phyloP scores from a whole-genome alignment of 2,888 invertebrate genomes.

The Drosophila mimica region DNA sequence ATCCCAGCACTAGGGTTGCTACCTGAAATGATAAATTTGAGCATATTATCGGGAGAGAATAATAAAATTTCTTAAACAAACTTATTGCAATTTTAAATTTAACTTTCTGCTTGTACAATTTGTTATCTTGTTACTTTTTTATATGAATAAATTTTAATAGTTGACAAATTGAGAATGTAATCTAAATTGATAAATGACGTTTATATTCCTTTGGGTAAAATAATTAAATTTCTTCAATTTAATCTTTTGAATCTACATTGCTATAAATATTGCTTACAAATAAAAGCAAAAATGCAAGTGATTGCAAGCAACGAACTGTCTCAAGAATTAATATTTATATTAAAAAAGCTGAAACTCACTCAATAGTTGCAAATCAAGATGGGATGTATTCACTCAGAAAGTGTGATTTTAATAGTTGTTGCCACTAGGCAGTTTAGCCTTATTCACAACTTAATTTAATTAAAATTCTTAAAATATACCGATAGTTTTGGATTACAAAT shows the following conservation, averaged over 20 bases:
- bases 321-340: neutral
- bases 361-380: neutral
- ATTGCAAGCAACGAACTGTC: neutral
- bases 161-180: neutral
- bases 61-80: constrained; percentile 3
- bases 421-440: neutral
- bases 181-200: neutral
- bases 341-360: neutral
- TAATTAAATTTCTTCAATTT: constrained; percentile 8
- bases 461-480: neutral
- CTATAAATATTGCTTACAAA: neutral
- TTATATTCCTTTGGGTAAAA: neutral
- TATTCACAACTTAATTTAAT: neutral
- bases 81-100: neutral
- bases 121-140: neutral
- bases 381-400: neutral
- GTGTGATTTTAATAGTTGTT: neutral
- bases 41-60: neutral
- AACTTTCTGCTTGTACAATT: neutral
- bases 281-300: neutral
- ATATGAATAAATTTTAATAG: constrained; percentile 6
- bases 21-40: neutral
- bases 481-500: neutral
- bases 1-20: neutral
- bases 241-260: neutral